A percentile compares a stretch with the other conserved stretches of the same genome.
These are phyloP conservation scores for Chaetura pelagica DNA, from an alignment of 2,113 vertebrate genomes.

Conservation along the genomic window DNA sequence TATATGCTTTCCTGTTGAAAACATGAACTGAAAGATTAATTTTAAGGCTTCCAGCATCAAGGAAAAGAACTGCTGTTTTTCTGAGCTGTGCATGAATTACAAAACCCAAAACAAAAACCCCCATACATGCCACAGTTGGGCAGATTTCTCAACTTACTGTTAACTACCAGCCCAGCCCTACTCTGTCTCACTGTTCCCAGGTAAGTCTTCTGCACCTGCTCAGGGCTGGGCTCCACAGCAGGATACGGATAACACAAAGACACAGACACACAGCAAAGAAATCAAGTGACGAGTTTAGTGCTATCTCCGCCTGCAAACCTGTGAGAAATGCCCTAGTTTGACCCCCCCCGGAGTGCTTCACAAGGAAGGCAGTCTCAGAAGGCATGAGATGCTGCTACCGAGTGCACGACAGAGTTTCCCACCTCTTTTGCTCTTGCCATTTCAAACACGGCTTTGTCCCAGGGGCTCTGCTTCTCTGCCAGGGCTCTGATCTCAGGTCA, in stretches of 20 bases:
- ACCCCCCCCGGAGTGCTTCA: background rate
- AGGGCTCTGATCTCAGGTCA: background rate
- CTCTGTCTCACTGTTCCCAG: background rate
- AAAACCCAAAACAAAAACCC: slow-evolving; percentile 4
- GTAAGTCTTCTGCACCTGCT: background rate
- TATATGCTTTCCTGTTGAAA: slow-evolving; percentile 1
- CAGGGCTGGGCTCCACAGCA: background rate
- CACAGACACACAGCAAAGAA: background rate
- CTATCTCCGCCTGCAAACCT: background rate
- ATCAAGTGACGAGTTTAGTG: background rate
- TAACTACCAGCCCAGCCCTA: slow-evolving; percentile 20
- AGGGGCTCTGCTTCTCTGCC: background rate
- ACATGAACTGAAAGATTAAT: background rate
- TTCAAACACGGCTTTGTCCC: background rate
- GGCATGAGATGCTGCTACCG: rapidly evolving
- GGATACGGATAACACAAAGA: background rate
- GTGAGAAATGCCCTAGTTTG: background rate
- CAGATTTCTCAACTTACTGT: slow-evolving; percentile 22
- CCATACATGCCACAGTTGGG: background rate
- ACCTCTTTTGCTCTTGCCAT: slow-evolving; percentile 22
- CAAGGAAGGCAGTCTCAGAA: background rate
- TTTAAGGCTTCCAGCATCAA: background rate
- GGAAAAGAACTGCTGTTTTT: slow-evolving; percentile 22
- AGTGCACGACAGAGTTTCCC: background rate
- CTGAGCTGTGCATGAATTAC: slow-evolving; percentile 32